Percentiles rank a stretch among this genome's conserved stretches.
Conservation (phyloP, 2,797 vertebrate genomes). For the Tachyglossus aculeatus region DNA sequence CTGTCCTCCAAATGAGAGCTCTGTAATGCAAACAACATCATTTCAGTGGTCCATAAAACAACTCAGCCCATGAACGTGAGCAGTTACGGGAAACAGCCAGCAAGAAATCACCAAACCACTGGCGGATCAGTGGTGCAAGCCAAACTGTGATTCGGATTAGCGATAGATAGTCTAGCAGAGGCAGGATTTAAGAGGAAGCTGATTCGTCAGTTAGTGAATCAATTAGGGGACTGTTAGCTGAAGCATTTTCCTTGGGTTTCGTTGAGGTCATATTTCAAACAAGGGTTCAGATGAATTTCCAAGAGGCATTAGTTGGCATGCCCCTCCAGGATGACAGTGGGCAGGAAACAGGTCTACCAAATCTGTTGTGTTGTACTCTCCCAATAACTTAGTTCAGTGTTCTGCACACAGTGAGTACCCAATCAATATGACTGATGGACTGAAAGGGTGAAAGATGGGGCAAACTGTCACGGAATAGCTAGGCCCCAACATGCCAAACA, state of each 20-base stretch:
- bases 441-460: too few relatives aligned
- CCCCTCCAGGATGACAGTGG: too few relatives aligned
- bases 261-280: too few relatives aligned
- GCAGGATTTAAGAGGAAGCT: constrained; percentile 9
- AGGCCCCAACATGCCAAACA: too few relatives aligned
- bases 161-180: constrained; percentile 17
- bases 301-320: too few relatives aligned
- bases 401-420: too few relatives aligned
- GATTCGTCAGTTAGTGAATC: constrained; percentile 3
- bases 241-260: constrained; percentile 34
- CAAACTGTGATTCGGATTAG: constrained; percentile 29
- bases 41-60: constrained; percentile 42
- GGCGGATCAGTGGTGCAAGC: constrained; percentile 36
- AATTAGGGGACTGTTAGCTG: constrained; percentile 16
- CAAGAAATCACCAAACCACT: constrained; percentile 14
- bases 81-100: constrained; percentile 38
- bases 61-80: constrained; percentile 9
- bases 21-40: constrained; percentile 64
- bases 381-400: too few relatives aligned
- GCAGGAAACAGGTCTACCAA: too few relatives aligned
- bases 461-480: too few relatives aligned
- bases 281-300: too few relatives aligned
- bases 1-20: constrained; percentile 65
- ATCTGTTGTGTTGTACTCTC: too few relatives aligned
- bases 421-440: too few relatives aligned